These are phyloP conservation scores for Dinothrombium tinctorium DNA, from an alignment of 1,140 invertebrate genomes.

Conservation along the genomic window DNA sequence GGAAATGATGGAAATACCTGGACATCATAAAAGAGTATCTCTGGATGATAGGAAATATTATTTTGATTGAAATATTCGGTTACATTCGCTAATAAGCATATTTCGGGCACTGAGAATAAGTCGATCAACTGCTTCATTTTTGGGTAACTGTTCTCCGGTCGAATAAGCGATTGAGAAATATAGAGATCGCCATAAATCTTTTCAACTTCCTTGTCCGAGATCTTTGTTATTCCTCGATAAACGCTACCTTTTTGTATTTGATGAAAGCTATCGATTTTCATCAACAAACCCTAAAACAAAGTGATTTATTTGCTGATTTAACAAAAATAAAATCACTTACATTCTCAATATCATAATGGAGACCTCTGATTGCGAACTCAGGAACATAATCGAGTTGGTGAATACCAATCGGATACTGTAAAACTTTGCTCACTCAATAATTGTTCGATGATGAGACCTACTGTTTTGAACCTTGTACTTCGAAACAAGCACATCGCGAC, in stretches of 20 bases:
- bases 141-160: neutral
- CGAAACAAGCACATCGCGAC: conserved; percentile 56
- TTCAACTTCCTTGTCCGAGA: conserved; percentile 61
- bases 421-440: no score
- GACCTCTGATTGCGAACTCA: conserved; percentile 67
- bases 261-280: conserved; percentile 86
- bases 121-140: conserved; percentile 83
- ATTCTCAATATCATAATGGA: conserved; percentile 90
- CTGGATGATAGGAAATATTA: conserved; percentile 76
- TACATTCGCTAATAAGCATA: conserved; percentile 72
- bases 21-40: conserved; percentile 83
- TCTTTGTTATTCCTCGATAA: conserved; percentile 48
- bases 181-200: conserved; percentile 47
- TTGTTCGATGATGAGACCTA: no score
- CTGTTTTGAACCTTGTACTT: conserved; percentile 81
- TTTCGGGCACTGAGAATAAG: conserved; percentile 90
- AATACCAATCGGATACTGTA: conserved; percentile 69
- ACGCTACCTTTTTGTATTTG: conserved; percentile 87
- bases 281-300: conserved; percentile 54
- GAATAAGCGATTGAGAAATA: conserved; percentile 8
- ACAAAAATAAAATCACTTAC: conserved; percentile 14
- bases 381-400: conserved; percentile 54
- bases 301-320: neutral
- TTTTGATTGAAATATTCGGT: conserved; percentile 74
- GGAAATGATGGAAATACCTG: conserved; percentile 32